A percentile compares a stretch with the other conserved stretches of the same genome.
Evolutionary conservation across 2,113 vertebrate genomes (phyloP).

Genomic region (Pteropus alecto): DNA sequence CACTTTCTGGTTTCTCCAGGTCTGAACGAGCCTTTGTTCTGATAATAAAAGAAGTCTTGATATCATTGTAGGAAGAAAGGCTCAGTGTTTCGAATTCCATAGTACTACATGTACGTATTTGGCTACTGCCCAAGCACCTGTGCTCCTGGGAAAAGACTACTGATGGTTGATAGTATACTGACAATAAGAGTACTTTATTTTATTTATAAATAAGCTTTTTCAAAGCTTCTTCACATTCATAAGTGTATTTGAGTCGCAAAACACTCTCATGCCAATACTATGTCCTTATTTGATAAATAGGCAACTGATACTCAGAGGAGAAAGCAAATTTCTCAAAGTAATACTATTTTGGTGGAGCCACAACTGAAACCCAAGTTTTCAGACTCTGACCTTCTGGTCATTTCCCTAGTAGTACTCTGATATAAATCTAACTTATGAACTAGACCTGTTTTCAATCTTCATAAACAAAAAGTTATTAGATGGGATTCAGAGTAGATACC

Average conservation of each 20-base stretch:
- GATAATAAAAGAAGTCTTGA: conserved; percentile 55
- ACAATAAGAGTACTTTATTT: neutral
- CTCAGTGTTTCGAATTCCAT: conserved; percentile 39
- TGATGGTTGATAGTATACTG: neutral
- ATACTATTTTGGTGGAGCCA: neutral
- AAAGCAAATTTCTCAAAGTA: neutral
- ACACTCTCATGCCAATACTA: neutral
- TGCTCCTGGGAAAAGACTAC: neutral
- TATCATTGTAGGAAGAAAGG: conserved; percentile 19
- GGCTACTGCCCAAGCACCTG: conserved; percentile 23
- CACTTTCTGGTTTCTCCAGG: neutral
- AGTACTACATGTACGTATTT: neutral
- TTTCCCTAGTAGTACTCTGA: neutral
- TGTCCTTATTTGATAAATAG: neutral
- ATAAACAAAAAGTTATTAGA: neutral
- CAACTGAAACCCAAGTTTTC: neutral
- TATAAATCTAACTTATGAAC: neutral
- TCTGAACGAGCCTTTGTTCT: conserved; percentile 61
- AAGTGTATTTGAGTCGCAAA: conserved; percentile 1
- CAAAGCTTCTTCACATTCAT: conserved; percentile 26
- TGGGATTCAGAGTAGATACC: neutral
- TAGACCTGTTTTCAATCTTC: neutral
- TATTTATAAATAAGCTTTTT: neutral
- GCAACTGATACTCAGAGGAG: neutral
- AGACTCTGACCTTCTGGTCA: neutral